These are phyloP conservation scores for Scomber scombrus DNA, from an alignment of 2,113 vertebrate genomes.

Conservation along the genomic window DNA sequence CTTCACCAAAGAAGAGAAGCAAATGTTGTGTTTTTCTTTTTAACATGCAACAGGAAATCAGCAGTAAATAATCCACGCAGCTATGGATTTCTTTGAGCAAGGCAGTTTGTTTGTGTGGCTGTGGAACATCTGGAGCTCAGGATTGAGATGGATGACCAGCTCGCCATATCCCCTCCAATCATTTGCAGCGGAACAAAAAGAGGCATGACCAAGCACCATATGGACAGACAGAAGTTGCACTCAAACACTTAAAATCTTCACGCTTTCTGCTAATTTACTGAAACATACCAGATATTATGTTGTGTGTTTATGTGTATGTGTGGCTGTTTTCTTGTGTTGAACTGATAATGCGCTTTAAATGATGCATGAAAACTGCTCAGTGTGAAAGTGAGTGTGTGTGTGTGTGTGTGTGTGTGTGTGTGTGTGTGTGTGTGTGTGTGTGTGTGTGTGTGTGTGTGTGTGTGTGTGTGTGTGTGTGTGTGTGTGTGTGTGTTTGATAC, in stretches of 20 bases:
- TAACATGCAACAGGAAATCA: constrained; percentile 15
- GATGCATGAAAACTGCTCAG: constrained; percentile 15
- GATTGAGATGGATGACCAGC: constrained; percentile 19
- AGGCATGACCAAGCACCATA: not conserved
- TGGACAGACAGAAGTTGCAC: not conserved
- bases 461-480: too few relatives aligned
- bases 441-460: too few relatives aligned
- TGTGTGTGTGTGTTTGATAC: constrained; percentile 13
- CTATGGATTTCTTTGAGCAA: not conserved
- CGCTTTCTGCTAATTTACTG: not conserved
- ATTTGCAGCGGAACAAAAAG: constrained; percentile 8
- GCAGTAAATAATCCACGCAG: constrained; percentile 6
- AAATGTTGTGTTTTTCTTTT: not conserved
- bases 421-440: too few relatives aligned
- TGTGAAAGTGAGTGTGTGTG: not conserved
- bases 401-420: too few relatives aligned
- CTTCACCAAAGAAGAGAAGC: constrained; percentile 1
- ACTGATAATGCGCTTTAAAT: not conserved
- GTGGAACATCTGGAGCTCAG: constrained; percentile 29
- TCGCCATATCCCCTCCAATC: not conserved
- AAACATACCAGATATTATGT: not conserved
- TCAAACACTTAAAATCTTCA: not conserved
- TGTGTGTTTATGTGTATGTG: not conserved
- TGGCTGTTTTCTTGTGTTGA: not conserved
- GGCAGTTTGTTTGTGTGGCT: not conserved